Evolutionary conservation across 2,888 invertebrate species (phyloP).

Genomic region (Lepidocyrtinus sp.): DNA sequence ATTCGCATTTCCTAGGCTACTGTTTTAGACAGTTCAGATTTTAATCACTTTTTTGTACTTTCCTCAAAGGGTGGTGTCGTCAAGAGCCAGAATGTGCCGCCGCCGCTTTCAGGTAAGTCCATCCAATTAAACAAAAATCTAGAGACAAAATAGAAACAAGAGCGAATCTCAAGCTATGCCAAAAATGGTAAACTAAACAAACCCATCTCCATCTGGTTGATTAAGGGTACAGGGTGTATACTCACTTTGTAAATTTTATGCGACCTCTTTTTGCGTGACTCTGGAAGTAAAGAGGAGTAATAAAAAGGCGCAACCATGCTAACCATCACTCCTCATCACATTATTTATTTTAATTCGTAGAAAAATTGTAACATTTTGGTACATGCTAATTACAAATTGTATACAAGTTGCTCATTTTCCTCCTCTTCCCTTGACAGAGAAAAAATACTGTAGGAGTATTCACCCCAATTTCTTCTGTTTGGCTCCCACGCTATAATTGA

Average conservation of each 20-base stretch:
- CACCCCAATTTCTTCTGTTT: slow-evolving; percentile 22
- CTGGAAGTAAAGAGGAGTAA: slow-evolving; percentile 29
- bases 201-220: too few species aligned
- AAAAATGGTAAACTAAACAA: too few species aligned
- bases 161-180: too few species aligned
- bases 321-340: too few species aligned
- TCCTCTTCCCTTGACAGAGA: too few species aligned
- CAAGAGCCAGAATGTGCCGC: slow-evolving; percentile 83
- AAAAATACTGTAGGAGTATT: slow-evolving; percentile 4
- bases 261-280: slow-evolving; percentile 50
- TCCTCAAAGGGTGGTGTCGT: slow-evolving; percentile 96
- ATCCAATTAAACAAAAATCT: neutral
- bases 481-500: slow-evolving; percentile 49
- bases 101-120: slow-evolving; percentile 83
- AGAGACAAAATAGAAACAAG: neutral
- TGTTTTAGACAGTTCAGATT: too few species aligned
- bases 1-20: too few species aligned
- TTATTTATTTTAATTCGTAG: neutral
- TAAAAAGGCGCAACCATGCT: neutral
- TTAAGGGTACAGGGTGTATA: slow-evolving; percentile 41
- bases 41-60: too few species aligned
- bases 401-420: slow-evolving; percentile 31
- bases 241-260: neutral
- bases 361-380: too few species aligned
- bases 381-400: neutral